Conservation (phyloP, 1,140 invertebrate species). For the Drosophila parabipectinata region DNA sequence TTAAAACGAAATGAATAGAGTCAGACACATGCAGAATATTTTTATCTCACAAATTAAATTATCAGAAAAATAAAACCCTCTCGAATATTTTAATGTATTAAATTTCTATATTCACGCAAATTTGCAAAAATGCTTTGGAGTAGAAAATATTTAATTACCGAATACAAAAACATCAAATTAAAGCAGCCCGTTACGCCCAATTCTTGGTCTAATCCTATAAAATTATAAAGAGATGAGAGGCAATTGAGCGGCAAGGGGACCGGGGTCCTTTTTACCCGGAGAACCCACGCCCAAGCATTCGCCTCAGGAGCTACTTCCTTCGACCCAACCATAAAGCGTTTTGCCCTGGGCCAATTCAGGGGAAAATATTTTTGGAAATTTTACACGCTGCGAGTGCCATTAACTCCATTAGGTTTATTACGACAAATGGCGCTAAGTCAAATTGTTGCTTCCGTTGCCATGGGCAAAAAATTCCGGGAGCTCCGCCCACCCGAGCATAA, state of each 20-base stretch:
- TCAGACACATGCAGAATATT: not conserved
- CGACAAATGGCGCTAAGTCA: slow-evolving; percentile 61
- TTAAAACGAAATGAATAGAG: slow-evolving; percentile 28
- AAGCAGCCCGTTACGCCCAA: not conserved
- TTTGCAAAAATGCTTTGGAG: not conserved
- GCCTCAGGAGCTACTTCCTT: slow-evolving; percentile 1
- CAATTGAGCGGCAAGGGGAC: slow-evolving; percentile 39
- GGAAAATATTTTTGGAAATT: slow-evolving; percentile 63
- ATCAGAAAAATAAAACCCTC: not conserved
- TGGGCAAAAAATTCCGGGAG: slow-evolving; percentile 4
- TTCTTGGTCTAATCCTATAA: slow-evolving; percentile 47
- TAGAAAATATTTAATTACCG: slow-evolving; percentile 51
- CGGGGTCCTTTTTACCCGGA: not conserved
- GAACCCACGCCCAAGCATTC: slow-evolving; percentile 11
- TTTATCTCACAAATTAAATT: not conserved
- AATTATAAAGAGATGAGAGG: slow-evolving; percentile 46
- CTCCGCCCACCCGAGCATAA: slow-evolving; percentile 30
- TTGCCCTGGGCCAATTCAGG: slow-evolving; percentile 40
- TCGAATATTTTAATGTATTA: not conserved
- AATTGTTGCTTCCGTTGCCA: slow-evolving; percentile 65
- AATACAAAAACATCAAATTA: slow-evolving; percentile 48
- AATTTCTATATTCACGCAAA: not conserved
- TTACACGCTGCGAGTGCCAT: slow-evolving; percentile 53
- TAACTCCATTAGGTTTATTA: slow-evolving; percentile 72
- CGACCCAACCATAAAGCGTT: slow-evolving; percentile 2